phyloP scores from a whole-genome alignment of 2,888 invertebrate species.

The Acrobasis suavella region DNA sequence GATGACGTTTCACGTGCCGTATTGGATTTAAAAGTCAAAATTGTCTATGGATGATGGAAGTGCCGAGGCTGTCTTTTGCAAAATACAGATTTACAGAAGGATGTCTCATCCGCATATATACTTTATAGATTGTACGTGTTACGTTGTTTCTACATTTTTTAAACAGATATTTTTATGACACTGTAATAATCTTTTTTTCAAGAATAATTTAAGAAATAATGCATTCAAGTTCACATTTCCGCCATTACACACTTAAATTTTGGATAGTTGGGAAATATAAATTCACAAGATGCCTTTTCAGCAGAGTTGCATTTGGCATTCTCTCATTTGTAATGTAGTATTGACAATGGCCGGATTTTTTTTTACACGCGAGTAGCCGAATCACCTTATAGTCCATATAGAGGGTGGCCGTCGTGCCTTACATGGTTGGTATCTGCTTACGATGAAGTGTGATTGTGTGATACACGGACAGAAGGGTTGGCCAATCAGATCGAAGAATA shows the following conservation, averaged over 20 bases:
- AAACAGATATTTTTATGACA: too few species aligned
- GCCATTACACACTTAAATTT: too few species aligned
- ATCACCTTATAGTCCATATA: slow-evolving; percentile 67
- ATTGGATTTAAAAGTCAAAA: slow-evolving; percentile 53
- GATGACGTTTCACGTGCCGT: slow-evolving; percentile 17
- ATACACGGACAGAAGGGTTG: not conserved
- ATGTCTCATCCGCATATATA: not conserved
- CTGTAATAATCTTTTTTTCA: too few species aligned
- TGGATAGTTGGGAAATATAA: too few species aligned
- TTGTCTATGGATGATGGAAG: slow-evolving; percentile 41
- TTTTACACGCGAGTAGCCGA: slow-evolving; percentile 42
- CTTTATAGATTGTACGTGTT: too few species aligned
- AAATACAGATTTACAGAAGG: not conserved
- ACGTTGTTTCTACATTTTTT: too few species aligned
- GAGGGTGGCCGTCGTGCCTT: slow-evolving; percentile 59
- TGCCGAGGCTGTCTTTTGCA: slow-evolving; percentile 48
- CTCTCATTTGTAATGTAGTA: slow-evolving; percentile 37
- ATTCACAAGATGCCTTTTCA: too few species aligned
- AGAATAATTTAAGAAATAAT: too few species aligned
- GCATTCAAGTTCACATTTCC: too few species aligned
- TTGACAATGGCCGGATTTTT: slow-evolving; percentile 63
- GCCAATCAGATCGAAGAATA: not conserved
- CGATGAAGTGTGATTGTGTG: slow-evolving; percentile 19
- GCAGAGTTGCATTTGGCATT: not conserved
- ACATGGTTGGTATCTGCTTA: slow-evolving; percentile 45